phyloP scores from a whole-genome alignment of 2,113 vertebrate species.

The Callaeas wilsoni region DNA sequence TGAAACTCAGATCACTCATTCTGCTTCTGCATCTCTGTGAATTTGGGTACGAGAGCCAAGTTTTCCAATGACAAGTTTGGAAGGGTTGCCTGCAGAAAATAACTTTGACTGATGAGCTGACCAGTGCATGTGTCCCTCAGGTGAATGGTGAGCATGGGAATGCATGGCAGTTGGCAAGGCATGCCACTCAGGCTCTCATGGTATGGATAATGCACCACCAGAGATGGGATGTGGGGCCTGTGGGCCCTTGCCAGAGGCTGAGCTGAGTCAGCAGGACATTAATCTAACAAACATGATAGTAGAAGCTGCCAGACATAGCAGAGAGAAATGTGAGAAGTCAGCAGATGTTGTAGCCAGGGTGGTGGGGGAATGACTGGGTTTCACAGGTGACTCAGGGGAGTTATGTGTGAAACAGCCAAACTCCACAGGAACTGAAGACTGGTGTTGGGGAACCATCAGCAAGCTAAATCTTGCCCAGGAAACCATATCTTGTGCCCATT shows the following conservation, averaged over 20 bases:
- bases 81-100: not conserved
- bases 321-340: not conserved
- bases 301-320: not conserved
- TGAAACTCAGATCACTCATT: not conserved
- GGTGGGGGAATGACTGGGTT: fast-evolving
- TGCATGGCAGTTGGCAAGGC: not conserved
- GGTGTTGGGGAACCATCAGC: not conserved
- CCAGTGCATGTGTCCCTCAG: not conserved
- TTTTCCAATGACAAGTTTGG: not conserved
- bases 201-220: no score
- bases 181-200: fast-evolving
- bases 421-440: not conserved
- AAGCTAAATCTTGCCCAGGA: not conserved
- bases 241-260: not conserved
- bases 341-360: not conserved
- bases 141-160: not conserved
- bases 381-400: not conserved
- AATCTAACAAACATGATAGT: not conserved
- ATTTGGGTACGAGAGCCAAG: not conserved
- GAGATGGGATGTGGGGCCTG: not conserved
- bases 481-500: not conserved
- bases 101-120: not conserved
- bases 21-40: not conserved
- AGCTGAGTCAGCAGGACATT: not conserved
- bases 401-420: not conserved